Percentiles rank a stretch among this genome's conserved stretches.
Conservation (phyloP, 1,140 invertebrate species). For the Leptopilina boulardi region DNA sequence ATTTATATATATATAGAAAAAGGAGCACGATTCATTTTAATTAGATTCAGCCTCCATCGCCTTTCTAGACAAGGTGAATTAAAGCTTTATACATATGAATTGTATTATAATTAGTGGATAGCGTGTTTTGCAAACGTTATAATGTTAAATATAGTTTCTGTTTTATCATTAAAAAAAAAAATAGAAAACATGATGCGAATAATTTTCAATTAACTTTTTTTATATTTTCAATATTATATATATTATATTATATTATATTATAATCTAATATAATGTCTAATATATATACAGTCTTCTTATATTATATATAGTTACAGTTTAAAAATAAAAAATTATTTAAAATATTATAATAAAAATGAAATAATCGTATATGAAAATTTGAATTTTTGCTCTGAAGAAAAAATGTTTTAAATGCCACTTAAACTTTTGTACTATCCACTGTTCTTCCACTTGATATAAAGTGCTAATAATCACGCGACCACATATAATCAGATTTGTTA, state of each 20-base stretch:
- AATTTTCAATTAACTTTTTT: background rate
- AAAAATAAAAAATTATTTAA: too few species aligned
- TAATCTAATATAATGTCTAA: too few species aligned
- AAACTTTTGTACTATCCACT: background rate
- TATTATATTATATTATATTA: too few species aligned
- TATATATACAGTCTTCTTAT: too few species aligned
- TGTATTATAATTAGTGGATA: slow-evolving; percentile 41
- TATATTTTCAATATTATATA: background rate
- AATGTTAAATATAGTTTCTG: slow-evolving; percentile 38
- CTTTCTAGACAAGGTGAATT: background rate
- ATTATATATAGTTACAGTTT: too few species aligned
- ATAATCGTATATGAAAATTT: background rate
- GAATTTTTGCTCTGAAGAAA: background rate
- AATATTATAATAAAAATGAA: background rate
- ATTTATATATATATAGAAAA: background rate
- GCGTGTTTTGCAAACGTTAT: slow-evolving; percentile 43
- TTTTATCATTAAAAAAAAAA: background rate
- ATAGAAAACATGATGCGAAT: too few species aligned
- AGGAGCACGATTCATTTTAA: background rate
- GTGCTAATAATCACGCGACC: slow-evolving; percentile 21
- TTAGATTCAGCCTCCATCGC: background rate
- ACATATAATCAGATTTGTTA: slow-evolving; percentile 24
- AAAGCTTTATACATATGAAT: slow-evolving; percentile 4
- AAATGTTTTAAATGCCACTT: background rate
- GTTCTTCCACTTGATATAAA: background rate